These are phyloP conservation scores for Graphium colonna DNA, from an alignment of 2,888 invertebrate species.

Conservation along the genomic window DNA sequence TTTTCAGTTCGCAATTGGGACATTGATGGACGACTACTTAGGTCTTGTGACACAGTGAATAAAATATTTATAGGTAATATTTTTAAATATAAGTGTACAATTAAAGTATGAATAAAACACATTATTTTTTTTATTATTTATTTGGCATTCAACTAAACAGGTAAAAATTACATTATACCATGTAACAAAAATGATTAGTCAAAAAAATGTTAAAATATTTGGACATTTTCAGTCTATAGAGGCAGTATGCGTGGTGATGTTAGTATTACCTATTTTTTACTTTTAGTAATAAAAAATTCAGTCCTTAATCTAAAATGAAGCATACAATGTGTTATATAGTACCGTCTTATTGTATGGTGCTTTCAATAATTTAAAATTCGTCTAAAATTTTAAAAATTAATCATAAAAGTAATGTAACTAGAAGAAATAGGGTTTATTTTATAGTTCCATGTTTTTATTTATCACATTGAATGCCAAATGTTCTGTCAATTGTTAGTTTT, in stretches of 20 bases:
- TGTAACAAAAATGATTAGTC: slow-evolving; percentile 71
- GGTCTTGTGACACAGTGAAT: slow-evolving; percentile 83
- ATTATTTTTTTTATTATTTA: slow-evolving; percentile 57
- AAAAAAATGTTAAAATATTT: slow-evolving; percentile 69
- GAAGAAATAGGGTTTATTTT: too few relatives aligned
- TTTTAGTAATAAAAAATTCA: slow-evolving; percentile 15
- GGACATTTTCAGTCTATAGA: slow-evolving; percentile 76
- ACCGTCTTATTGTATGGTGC: slow-evolving; percentile 25
- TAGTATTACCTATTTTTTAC: slow-evolving; percentile 23
- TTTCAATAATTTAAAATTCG: neutral
- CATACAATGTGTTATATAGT: slow-evolving; percentile 18
- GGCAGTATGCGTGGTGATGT: slow-evolving; percentile 51
- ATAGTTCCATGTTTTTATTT: too few relatives aligned
- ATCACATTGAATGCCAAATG: slow-evolving; percentile 55
- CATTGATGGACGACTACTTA: slow-evolving; percentile 98
- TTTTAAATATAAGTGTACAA: slow-evolving; percentile 21
- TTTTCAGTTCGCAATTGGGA: slow-evolving; percentile 98
- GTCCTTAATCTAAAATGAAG: slow-evolving; percentile 25
- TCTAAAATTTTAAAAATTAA: neutral
- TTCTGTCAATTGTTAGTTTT: slow-evolving; percentile 34
- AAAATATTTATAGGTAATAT: slow-evolving; percentile 15
- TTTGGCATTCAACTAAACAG: slow-evolving; percentile 78
- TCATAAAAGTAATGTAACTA: neutral
- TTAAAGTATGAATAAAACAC: slow-evolving; percentile 38
- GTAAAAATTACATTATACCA: slow-evolving; percentile 64